A percentile compares a stretch with the other conserved stretches of the same genome.
These are phyloP conservation scores for Lutjanus erythropterus DNA, from an alignment of 2,113 vertebrate genomes.

Conservation along the genomic window DNA sequence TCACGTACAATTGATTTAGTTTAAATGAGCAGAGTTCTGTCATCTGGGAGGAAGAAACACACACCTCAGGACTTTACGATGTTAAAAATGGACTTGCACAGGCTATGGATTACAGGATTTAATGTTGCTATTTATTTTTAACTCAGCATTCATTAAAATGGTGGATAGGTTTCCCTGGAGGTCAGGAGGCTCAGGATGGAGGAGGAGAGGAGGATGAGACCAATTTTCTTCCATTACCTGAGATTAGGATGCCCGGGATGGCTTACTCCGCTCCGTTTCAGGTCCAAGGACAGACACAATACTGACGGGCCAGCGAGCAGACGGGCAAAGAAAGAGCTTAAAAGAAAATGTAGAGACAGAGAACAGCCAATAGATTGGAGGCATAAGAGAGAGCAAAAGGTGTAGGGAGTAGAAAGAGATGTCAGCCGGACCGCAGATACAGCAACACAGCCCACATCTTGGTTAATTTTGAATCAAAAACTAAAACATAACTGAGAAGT, in stretches of 20 bases:
- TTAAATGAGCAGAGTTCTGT: slow-evolving; percentile 19
- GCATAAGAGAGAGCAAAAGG: slow-evolving; percentile 22
- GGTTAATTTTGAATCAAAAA: not conserved
- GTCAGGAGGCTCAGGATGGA: slow-evolving; percentile 34
- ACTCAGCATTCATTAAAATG: slow-evolving; percentile 48
- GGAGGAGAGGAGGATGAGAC: slow-evolving; percentile 40
- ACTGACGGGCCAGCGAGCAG: slow-evolving; percentile 27
- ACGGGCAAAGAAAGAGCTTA: not conserved
- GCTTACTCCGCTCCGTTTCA: slow-evolving; percentile 23
- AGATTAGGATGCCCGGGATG: slow-evolving; percentile 53
- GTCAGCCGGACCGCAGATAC: not conserved
- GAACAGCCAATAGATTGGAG: slow-evolving; percentile 17
- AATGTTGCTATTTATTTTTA: slow-evolving; percentile 56
- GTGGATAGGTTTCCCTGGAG: slow-evolving; percentile 31
- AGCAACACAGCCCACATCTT: not conserved
- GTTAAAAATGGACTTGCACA: slow-evolving; percentile 15
- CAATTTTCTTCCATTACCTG: slow-evolving; percentile 63
- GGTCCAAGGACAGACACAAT: slow-evolving; percentile 57
- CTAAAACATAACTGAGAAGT: not conserved
- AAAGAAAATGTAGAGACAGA: not conserved
- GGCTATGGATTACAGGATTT: slow-evolving; percentile 44
- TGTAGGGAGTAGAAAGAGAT: slow-evolving; percentile 1
- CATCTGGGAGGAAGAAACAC: not conserved
- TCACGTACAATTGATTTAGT: slow-evolving; percentile 21
- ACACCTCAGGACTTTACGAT: slow-evolving; percentile 12